Conservation (phyloP, 1,140 invertebrate genomes). For the Philotrypesis tridentata region DNA sequence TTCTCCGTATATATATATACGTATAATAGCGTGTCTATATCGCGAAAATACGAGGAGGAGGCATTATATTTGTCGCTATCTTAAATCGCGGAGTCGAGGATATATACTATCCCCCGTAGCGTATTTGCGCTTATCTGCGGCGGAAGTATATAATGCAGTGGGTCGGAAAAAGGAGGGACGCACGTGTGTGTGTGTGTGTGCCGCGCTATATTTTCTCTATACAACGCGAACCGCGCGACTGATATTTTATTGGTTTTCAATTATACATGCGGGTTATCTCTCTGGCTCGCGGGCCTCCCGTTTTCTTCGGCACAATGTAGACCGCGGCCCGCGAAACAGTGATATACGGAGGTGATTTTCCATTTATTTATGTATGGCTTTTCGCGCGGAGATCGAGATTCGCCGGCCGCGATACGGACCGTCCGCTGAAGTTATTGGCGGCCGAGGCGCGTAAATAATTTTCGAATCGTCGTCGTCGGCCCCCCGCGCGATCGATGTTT, state of each 20-base stretch:
- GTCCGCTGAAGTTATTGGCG: neutral
- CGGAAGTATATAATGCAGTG: neutral
- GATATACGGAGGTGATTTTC: neutral
- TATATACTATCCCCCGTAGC: neutral
- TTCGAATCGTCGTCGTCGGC: neutral
- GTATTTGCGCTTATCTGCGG: neutral
- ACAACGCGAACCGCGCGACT: neutral
- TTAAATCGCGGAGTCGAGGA: neutral
- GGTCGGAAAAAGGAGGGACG: neutral
- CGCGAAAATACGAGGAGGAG: neutral
- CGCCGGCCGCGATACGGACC: too few species aligned
- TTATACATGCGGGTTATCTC: neutral
- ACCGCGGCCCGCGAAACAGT: too few species aligned
- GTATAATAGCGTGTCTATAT: too few species aligned
- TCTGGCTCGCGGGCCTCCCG: too few species aligned
- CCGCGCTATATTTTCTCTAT: neutral
- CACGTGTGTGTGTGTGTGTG: too few species aligned
- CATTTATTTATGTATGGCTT: neutral
- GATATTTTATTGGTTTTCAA: neutral
- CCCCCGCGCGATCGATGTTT: too few species aligned
- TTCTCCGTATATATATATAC: neutral
- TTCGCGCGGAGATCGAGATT: neutral
- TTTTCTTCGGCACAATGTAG: too few species aligned
- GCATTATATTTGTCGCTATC: neutral
- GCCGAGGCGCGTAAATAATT: neutral